phyloP scores from a whole-genome alignment of 2,113 vertebrate genomes.

The Tragelaphus strepsiceros region DNA sequence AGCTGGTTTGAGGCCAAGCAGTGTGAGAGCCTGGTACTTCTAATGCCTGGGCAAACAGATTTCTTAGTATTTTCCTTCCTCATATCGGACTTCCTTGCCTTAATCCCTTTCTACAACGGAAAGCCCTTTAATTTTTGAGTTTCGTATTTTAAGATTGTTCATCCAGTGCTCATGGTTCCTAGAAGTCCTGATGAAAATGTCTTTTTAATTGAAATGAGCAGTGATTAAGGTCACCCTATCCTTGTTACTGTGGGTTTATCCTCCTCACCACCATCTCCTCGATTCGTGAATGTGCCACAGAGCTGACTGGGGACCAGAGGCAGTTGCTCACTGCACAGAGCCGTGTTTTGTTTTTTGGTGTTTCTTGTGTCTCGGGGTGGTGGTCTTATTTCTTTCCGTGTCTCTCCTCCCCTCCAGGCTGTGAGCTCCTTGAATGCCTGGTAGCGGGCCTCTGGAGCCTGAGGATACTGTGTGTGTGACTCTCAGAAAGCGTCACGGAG shows the following conservation, averaged over 20 bases:
- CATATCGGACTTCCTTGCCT: neutral
- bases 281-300: neutral
- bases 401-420: neutral
- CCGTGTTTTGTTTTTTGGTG: neutral
- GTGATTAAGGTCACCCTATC: neutral
- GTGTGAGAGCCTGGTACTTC: neutral
- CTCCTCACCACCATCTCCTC: neutral
- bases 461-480: neutral
- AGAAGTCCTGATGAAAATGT: neutral
- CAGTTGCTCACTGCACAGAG: neutral
- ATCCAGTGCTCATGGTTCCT: neutral
- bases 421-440: neutral
- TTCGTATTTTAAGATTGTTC: neutral
- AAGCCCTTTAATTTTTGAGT: neutral
- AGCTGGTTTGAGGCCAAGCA: neutral
- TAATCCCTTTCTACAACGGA: neutral
- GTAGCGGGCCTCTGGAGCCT: neutral
- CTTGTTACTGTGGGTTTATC: neutral
- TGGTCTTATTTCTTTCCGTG: neutral
- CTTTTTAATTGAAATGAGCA: neutral
- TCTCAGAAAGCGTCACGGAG: neutral
- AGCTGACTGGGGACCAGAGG: neutral
- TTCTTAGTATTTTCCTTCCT: neutral
- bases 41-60: neutral
- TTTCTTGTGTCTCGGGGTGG: fast-evolving